These are phyloP conservation scores for Molossus molossus DNA, from an alignment of 2,797 vertebrate genomes.

Conservation along the genomic window DNA sequence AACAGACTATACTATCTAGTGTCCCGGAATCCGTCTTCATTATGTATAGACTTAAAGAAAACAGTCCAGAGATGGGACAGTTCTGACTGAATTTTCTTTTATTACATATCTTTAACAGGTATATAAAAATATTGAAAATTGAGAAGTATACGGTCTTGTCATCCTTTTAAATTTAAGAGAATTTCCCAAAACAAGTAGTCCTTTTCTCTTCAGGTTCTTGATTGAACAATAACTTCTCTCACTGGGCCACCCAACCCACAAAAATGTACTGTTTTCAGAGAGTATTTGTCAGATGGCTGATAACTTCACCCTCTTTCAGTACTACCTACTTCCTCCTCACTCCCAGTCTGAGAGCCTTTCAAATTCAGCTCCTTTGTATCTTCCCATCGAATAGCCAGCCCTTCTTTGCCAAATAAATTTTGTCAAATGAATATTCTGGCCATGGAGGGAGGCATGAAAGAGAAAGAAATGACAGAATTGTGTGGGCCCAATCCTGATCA, in stretches of 20 bases:
- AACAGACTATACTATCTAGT: background rate
- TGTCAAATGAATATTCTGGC: background rate
- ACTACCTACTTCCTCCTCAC: too few relatives aligned
- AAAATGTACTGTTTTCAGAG: background rate
- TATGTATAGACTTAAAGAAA: background rate
- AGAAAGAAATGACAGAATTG: background rate
- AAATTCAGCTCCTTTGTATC: background rate
- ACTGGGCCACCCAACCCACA: background rate
- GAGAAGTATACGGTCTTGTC: background rate
- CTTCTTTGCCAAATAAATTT: background rate
- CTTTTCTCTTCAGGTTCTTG: slow-evolving; percentile 16
- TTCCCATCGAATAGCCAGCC: background rate
- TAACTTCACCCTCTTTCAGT: background rate
- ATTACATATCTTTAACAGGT: background rate
- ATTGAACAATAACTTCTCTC: background rate
- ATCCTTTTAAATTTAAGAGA: slow-evolving; percentile 54
- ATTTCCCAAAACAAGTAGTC: background rate
- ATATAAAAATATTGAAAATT: slow-evolving; percentile 5
- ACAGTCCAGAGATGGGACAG: background rate
- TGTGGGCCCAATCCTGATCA: background rate
- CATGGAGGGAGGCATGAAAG: background rate
- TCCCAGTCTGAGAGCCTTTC: background rate
- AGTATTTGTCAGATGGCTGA: background rate
- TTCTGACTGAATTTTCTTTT: slow-evolving; percentile 13
- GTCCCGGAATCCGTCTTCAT: background rate